phyloP scores from a whole-genome alignment of 2,113 vertebrate genomes.

The Macheiramphus alcinus region DNA sequence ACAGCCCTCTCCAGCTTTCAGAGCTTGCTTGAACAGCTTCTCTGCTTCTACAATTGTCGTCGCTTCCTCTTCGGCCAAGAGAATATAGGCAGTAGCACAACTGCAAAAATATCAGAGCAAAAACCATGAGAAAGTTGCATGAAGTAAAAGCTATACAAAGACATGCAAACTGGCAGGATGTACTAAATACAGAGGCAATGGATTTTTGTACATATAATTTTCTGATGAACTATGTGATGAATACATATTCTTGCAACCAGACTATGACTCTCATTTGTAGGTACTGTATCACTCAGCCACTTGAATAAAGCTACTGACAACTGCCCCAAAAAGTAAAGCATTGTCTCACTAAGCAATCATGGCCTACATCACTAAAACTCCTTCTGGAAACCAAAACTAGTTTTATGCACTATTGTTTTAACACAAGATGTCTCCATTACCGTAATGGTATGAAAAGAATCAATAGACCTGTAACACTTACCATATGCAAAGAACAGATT shows the following conservation, averaged over 20 bases:
- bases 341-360: background rate
- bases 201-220: background rate
- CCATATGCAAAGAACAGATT: background rate
- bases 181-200: background rate
- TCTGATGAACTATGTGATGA: background rate
- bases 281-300: background rate
- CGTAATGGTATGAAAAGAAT: background rate
- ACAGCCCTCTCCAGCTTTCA: constrained; percentile 92
- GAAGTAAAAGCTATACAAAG: background rate
- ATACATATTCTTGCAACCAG: background rate
- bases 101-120: constrained; percentile 68
- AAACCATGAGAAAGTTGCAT: background rate
- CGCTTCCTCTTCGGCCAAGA: constrained; percentile 95
- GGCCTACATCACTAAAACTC: background rate
- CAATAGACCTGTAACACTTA: background rate
- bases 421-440: background rate
- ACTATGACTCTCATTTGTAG: background rate
- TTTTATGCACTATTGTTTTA: background rate
- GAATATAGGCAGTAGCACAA: constrained; percentile 96
- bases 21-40: constrained; percentile 92
- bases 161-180: background rate
- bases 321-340: background rate
- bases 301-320: background rate
- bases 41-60: constrained; percentile 98
- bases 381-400: background rate